These are phyloP conservation scores for Drosophila navojoa DNA, from an alignment of 1,140 invertebrate genomes.

Conservation along the genomic window DNA sequence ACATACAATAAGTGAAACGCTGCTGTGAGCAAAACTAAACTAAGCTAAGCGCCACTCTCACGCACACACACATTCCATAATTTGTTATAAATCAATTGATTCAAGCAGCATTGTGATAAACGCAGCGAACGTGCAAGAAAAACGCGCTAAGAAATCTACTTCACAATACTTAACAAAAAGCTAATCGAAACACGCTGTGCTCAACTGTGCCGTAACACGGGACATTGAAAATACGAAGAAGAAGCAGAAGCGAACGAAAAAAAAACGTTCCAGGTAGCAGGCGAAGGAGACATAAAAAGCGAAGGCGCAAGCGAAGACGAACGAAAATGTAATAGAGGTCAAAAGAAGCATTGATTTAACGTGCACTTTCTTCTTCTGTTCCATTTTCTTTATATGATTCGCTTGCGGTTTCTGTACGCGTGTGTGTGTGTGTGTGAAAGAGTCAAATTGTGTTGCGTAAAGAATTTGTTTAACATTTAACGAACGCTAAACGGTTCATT, in stretches of 20 bases:
- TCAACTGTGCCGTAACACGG: conserved; percentile 70
- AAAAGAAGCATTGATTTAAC: conserved; percentile 82
- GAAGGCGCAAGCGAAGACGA: conserved; percentile 40
- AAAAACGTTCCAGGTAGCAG: conserved; percentile 33
- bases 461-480: conserved; percentile 72
- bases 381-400: conserved; percentile 36
- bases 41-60: conserved; percentile 5
- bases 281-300: conserved; percentile 32
- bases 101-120: conserved; percentile 48
- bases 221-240: conserved; percentile 28
- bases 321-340: conserved; percentile 80
- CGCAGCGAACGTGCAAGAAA: neutral
- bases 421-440: conserved; percentile 32
- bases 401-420: conserved; percentile 28
- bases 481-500: conserved; percentile 56
- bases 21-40: conserved; percentile 44
- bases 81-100: conserved; percentile 16
- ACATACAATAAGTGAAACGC: conserved; percentile 72
- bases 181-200: conserved; percentile 28
- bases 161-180: conserved; percentile 12
- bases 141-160: conserved; percentile 28
- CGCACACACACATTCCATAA: conserved; percentile 12
- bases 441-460: conserved; percentile 52
- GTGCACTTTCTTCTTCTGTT: conserved; percentile 58
- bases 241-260: conserved; percentile 15